Conservation (phyloP, 2,888 invertebrate genomes). For the Dusona sp. region DNA sequence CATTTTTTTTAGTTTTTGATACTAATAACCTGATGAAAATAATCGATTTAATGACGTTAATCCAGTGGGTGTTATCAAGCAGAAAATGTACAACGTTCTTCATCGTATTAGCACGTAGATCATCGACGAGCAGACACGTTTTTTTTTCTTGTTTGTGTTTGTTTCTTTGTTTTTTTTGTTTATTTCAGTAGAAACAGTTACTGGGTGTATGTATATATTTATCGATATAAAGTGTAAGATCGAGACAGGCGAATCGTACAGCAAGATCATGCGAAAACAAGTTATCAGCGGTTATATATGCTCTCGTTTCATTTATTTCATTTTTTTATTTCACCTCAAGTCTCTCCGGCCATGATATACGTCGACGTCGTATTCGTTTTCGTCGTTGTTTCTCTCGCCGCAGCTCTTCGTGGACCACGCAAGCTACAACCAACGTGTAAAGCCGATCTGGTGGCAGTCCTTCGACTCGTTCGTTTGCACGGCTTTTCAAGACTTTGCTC, state of each 20-base stretch:
- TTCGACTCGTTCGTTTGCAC: constrained; percentile 65
- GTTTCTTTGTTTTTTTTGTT: not conserved
- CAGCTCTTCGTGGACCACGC: constrained; percentile 42
- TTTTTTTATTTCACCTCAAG: constrained; percentile 57
- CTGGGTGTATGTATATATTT: constrained; percentile 28
- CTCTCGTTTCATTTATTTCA: constrained; percentile 61
- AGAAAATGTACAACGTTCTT: constrained; percentile 42
- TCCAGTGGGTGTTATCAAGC: constrained; percentile 39
- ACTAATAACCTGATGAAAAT: constrained; percentile 18
- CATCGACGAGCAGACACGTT: not conserved
- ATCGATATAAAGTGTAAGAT: constrained; percentile 41
- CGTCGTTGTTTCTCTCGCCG: constrained; percentile 50
- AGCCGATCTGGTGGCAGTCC: constrained; percentile 62
- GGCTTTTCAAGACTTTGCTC: constrained; percentile 37
- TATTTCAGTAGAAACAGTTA: constrained; percentile 27
- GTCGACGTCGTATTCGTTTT: constrained; percentile 50
- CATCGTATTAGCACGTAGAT: constrained; percentile 37
- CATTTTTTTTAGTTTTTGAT: constrained; percentile 7
- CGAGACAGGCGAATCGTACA: constrained; percentile 52
- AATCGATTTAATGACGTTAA: constrained; percentile 55
- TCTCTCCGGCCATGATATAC: constrained; percentile 45
- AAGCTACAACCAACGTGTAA: constrained; percentile 50
- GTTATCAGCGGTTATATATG: constrained; percentile 66
- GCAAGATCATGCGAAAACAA: constrained; percentile 64
- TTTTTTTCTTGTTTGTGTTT: not conserved